Conservation (phyloP, 2,113 vertebrate genomes). For the Reinhardtius hippoglossoides region DNA sequence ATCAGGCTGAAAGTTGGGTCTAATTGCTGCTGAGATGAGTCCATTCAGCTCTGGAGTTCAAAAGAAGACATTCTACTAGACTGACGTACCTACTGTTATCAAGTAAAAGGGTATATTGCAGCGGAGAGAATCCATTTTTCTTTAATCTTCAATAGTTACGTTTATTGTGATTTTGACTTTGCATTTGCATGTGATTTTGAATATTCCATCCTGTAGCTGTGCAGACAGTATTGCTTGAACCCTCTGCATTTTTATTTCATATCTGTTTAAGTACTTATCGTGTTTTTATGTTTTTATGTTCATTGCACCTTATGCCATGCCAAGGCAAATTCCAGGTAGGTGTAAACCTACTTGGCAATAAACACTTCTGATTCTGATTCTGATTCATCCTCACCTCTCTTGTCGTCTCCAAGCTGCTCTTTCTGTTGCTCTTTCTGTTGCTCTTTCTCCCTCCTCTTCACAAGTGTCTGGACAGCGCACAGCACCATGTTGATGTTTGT, state of each 20-base stretch:
- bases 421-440: slow-evolving; percentile 55
- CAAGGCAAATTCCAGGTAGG: too few relatives aligned
- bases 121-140: not conserved
- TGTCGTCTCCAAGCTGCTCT: slow-evolving; percentile 55
- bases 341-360: too few relatives aligned
- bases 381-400: slow-evolving; percentile 72
- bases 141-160: not conserved
- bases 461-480: slow-evolving; percentile 89
- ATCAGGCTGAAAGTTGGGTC: not conserved
- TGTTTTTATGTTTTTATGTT: too few relatives aligned
- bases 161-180: not conserved
- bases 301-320: too few relatives aligned
- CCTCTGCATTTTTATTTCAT: too few relatives aligned
- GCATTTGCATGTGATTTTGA: not conserved
- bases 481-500: slow-evolving; percentile 86
- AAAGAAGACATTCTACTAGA: not conserved
- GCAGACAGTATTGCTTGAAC: not conserved
- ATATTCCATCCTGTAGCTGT: not conserved
- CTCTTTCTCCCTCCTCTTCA: slow-evolving; percentile 82
- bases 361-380: too few relatives aligned
- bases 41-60: not conserved
- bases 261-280: too few relatives aligned
- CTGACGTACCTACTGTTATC: not conserved
- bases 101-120: too few relatives aligned
- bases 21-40: not conserved